These are phyloP conservation scores for Archips xylosteana DNA, from an alignment of 2,888 invertebrate species.

Conservation along the genomic window DNA sequence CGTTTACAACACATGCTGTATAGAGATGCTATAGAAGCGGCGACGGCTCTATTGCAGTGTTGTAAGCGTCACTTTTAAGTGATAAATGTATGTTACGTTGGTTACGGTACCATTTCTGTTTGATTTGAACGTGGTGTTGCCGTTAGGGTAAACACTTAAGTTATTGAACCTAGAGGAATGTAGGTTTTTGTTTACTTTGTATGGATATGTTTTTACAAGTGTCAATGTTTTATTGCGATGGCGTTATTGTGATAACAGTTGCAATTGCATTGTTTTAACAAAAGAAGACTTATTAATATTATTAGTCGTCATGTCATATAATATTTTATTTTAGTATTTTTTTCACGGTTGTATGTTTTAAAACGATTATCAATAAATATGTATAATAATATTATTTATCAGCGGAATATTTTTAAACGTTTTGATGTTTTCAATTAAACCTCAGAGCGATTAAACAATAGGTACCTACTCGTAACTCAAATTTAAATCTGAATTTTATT, in stretches of 20 bases:
- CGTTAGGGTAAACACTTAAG: slow-evolving; percentile 62
- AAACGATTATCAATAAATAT: too few relatives aligned
- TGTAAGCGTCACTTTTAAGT: slow-evolving; percentile 8
- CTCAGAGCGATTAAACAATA: not conserved
- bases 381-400: too few relatives aligned
- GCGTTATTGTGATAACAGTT: slow-evolving; percentile 5
- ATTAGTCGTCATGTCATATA: not conserved
- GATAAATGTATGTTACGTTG: slow-evolving; percentile 12
- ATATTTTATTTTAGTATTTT: not conserved
- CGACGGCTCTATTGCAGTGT: slow-evolving; percentile 6
- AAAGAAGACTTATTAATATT: not conserved
- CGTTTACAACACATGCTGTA: not conserved
- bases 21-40: not conserved
- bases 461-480: not conserved
- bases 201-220: slow-evolving; percentile 39
- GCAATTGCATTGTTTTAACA: slow-evolving; percentile 19
- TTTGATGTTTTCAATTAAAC: not conserved
- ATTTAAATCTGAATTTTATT: not conserved
- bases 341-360: not conserved
- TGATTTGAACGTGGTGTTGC: slow-evolving; percentile 46
- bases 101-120: slow-evolving; percentile 41
- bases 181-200: slow-evolving; percentile 45
- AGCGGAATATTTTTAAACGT: not conserved
- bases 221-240: slow-evolving; percentile 19
- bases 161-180: slow-evolving; percentile 46